Percentiles rank a stretch among this genome's conserved stretches.
Evolutionary conservation across 2,797 vertebrate genomes (phyloP).

Genomic region (Myotis myotis): DNA sequence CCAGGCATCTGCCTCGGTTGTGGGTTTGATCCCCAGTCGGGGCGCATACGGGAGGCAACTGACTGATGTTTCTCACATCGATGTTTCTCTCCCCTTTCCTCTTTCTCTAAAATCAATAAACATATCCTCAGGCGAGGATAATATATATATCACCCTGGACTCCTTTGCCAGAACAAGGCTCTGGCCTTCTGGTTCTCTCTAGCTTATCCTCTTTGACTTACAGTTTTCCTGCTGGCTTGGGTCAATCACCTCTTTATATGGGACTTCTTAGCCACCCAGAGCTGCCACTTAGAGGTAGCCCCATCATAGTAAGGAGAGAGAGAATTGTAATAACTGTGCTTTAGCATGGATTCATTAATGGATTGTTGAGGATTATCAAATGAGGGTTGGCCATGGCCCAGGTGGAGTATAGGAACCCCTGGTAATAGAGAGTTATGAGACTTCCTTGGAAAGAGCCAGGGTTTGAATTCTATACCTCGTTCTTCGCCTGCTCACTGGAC

Average conservation of each 20-base stretch:
- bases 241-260: slow-evolving; percentile 25
- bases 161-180: not conserved
- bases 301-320: not conserved
- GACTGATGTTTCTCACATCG: not conserved
- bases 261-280: slow-evolving; percentile 16
- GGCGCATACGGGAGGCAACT: not conserved
- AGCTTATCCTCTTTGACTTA: not conserved
- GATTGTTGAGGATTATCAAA: slow-evolving; percentile 1
- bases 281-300: not conserved
- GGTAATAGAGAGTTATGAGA: not conserved
- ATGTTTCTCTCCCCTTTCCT: not conserved
- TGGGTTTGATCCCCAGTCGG: not conserved
- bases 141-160: not conserved
- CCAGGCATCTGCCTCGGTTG: not conserved
- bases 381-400: not conserved
- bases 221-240: not conserved
- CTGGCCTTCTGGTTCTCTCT: not conserved
- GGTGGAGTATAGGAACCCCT: not conserved
- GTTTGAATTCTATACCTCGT: not conserved
- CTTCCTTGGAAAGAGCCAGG: not conserved
- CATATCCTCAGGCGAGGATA: not conserved
- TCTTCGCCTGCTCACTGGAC: not conserved
- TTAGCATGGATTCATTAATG: not conserved
- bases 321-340: not conserved
- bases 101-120: not conserved